A percentile compares a stretch with the other conserved stretches of the same genome.
phyloP scores from a whole-genome alignment of 2,888 invertebrate genomes.

The Sphecodes monilicornis region DNA sequence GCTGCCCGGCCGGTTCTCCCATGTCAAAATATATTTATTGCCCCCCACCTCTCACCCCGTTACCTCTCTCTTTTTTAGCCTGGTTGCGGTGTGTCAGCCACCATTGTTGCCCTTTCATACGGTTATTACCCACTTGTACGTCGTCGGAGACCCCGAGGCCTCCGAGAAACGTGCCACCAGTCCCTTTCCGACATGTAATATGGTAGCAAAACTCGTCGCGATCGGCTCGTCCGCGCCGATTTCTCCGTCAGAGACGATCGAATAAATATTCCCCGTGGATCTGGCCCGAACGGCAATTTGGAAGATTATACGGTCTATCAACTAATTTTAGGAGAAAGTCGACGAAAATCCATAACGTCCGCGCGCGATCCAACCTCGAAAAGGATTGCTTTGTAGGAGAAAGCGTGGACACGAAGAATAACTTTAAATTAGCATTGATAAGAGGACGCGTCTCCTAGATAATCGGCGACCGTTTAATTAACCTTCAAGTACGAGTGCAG shows the following conservation, averaged over 20 bases:
- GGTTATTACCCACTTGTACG: constrained; percentile 83
- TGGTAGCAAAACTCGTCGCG: too few relatives aligned
- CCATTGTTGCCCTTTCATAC: constrained; percentile 82
- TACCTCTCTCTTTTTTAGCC: constrained; percentile 59
- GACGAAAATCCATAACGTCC: not conserved
- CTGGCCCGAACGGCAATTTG: not conserved
- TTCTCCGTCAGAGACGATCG: not conserved
- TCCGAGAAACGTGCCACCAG: not conserved
- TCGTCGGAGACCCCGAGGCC: constrained; percentile 15
- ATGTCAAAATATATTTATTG: constrained; percentile 85
- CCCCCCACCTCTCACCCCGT: constrained; percentile 63
- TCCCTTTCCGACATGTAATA: not conserved
- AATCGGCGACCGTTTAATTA: constrained; percentile 21
- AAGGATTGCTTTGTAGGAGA: constrained; percentile 39
- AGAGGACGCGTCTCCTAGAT: not conserved
- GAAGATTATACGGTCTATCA: constrained; percentile 6
- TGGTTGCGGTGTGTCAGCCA: constrained; percentile 80
- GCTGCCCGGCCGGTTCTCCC: constrained; percentile 76
- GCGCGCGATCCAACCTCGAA: not conserved
- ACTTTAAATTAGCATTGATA: constrained; percentile 22
- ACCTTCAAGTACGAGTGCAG: not conserved
- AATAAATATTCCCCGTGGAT: constrained; percentile 6
- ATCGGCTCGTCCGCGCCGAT: not conserved
- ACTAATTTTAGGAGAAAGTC: constrained; percentile 46
- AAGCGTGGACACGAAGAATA: constrained; percentile 41